Evolutionary conservation across 92 coral and sea anemone genomes (phyloP), one percentile per base, ranked within the genome.

Genomic region (Bergia sp.): DNA sequence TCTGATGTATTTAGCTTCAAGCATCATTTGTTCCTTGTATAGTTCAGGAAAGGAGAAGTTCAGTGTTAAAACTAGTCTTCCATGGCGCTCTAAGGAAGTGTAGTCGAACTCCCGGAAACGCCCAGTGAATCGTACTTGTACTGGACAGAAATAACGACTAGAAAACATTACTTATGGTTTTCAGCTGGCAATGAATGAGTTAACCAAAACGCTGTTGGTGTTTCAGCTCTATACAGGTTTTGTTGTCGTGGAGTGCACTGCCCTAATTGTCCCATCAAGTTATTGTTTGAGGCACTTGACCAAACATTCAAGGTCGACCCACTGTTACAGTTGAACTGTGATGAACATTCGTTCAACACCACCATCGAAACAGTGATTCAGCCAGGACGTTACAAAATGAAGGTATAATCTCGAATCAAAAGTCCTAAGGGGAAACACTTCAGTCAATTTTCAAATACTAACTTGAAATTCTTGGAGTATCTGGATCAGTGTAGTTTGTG

Each of bases 161-260:
- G 16, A 11, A 53, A 12, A 53, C 13, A 53, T 12, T 11, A 53
- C 29, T 53, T 53, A 0, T 18, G 13, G 58, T 53, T 53, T 29
- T 11, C 58, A 8, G 2, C 58, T 53, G 58, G 11, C 58, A 53
- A 12, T 11, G 16, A 53, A 53, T 53, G 58, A 10, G 58, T 53
- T 53, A 10, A 53, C 3, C 58, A 53, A 45, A 1, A 53, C 13
- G 58, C 5, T 73, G 2, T 29, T 29, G 20, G 4, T 55, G 21
- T 80, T 80, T 80, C 23, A 80, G 85, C 49, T 4, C 39, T 80
- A 21, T 80, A 80, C 71, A 80, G 80, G 77, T 89, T 90, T 81
- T 94, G 96, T 50, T 94, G 93, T 49, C 95, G 90, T 36, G 96
- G 96, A 13, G 88, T 86, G 20, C 85, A 92, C 77, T 94, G 93